Percentiles rank a stretch among this genome's conserved stretches.
Conservation (phyloP, 1,140 invertebrate genomes). For the Zaprionus camerounensis region DNA sequence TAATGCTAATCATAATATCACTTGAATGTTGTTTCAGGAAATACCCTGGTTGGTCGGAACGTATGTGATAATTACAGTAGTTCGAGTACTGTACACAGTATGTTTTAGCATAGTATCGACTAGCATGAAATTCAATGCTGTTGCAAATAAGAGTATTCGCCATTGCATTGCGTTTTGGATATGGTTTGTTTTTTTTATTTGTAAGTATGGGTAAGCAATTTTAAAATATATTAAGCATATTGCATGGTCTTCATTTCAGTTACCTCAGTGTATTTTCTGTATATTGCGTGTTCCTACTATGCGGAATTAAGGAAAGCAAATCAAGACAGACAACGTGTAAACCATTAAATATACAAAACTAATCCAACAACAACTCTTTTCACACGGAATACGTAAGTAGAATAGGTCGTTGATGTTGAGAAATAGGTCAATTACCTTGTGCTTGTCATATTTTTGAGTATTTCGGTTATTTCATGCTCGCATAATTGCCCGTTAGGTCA, state of each 20-base stretch:
- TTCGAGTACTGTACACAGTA: constrained; percentile 17
- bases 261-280: constrained; percentile 24
- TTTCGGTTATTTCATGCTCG: constrained; percentile 1
- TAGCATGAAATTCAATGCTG: constrained; percentile 14
- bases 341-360: neutral
- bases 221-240: neutral
- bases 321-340: neutral
- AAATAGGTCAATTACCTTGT: neutral
- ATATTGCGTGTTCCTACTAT: constrained; percentile 22
- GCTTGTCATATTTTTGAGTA: neutral
- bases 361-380: neutral
- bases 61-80: neutral
- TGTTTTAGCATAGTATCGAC: constrained; percentile 15
- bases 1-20: neutral
- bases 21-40: constrained; percentile 2
- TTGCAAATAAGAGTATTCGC: constrained; percentile 6
- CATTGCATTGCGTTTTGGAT: constrained; percentile 26
- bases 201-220: neutral
- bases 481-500: constrained; percentile 5
- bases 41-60: constrained; percentile 1
- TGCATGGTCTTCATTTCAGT: neutral
- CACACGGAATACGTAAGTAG: too few relatives aligned
- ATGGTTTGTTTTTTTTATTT: constrained; percentile 3
- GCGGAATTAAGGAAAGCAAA: constrained; percentile 5
- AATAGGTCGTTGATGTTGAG: neutral